Evolutionary conservation across 1,140 invertebrate species (phyloP).

Genomic region (Coelopa frigida): DNA sequence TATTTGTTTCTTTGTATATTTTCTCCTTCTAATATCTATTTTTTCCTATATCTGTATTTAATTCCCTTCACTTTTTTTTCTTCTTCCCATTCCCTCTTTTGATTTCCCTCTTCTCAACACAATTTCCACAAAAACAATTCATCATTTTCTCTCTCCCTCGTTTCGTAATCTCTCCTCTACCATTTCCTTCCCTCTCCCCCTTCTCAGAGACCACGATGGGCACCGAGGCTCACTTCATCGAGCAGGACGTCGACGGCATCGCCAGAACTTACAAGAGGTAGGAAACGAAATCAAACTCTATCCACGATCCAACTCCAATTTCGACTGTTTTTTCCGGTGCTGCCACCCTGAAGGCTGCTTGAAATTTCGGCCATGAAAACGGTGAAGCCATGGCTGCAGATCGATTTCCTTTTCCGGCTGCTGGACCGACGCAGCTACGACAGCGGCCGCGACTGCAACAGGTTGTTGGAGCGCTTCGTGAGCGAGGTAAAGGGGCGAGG

Average conservation of each 20-base stretch:
- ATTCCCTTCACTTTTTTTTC: no score
- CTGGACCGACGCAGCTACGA: slow-evolving; percentile 27
- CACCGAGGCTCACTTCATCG: slow-evolving; percentile 32
- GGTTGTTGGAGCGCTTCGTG: slow-evolving; percentile 33
- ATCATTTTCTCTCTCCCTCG: no score
- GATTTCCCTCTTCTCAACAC: no score
- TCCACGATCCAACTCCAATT: no score
- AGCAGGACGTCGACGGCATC: slow-evolving; percentile 32
- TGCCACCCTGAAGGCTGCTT: slow-evolving; percentile 20
- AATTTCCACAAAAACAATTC: no score
- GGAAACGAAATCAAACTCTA: no score
- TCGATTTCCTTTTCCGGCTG: slow-evolving; percentile 27
- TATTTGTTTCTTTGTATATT: no score
- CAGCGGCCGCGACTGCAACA: slow-evolving; percentile 21
- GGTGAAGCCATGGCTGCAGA: slow-evolving; percentile 39
- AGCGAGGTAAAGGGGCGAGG: slow-evolving; percentile 13
- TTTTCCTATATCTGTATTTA: no score
- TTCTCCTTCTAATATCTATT: no score
- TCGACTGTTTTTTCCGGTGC: neutral
- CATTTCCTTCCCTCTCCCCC: neutral
- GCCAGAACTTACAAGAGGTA: slow-evolving; percentile 37
- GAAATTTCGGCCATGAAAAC: slow-evolving; percentile 35
- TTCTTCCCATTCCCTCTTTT: no score
- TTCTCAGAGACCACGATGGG: slow-evolving; percentile 39
- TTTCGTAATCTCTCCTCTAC: neutral